Evolutionary conservation across 2,888 invertebrate species (phyloP).

Genomic region (Rotaria magnacalcarata): DNA sequence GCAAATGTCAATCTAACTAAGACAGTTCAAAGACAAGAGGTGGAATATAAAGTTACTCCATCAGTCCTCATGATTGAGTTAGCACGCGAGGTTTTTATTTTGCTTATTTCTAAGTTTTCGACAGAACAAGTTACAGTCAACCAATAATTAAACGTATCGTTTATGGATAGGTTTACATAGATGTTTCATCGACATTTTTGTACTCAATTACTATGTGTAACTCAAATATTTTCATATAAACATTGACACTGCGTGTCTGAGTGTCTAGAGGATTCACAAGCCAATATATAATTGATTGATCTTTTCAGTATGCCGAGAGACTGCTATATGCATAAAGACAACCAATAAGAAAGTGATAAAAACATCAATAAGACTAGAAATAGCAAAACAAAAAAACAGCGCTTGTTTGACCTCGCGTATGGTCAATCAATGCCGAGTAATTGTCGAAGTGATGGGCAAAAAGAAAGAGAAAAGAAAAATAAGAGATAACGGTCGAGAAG

Average conservation of each 20-base stretch:
- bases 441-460: not conserved
- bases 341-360: not conserved
- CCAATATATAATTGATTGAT: not conserved
- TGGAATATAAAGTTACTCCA: not conserved
- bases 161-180: not conserved
- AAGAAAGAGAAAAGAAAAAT: not conserved
- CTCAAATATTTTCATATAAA: not conserved
- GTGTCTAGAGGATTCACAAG: not conserved
- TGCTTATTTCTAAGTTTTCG: not conserved
- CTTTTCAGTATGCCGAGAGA: not conserved
- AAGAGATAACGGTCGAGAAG: conserved; percentile 26
- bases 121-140: too few species aligned
- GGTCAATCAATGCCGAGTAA: not conserved
- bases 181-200: not conserved
- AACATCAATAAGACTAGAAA: not conserved
- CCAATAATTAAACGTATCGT: too few species aligned
- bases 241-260: not conserved
- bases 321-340: not conserved
- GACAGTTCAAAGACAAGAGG: too few species aligned
- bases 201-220: not conserved
- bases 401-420: not conserved
- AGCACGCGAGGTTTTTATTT: not conserved
- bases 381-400: not conserved
- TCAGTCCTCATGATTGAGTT: not conserved
- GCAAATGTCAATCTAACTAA: too few species aligned